These are phyloP conservation scores for Leucophenga montana DNA, from an alignment of 2,888 invertebrate genomes.

Conservation along the genomic window DNA sequence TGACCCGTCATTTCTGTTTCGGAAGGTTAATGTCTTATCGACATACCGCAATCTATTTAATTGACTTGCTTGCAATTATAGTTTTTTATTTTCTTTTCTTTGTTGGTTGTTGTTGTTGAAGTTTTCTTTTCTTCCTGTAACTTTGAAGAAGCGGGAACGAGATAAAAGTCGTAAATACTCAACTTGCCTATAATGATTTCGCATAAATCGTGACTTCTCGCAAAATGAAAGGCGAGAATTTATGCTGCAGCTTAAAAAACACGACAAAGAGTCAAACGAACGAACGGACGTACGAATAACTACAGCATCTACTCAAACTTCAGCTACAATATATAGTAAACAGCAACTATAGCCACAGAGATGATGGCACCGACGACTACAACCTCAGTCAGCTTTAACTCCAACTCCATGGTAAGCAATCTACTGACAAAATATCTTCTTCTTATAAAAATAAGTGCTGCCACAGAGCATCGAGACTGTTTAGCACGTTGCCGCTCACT, in stretches of 20 bases:
- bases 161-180: slow-evolving; percentile 59
- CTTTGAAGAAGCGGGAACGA: not conserved
- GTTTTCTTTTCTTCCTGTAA: slow-evolving; percentile 57
- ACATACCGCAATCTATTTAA: slow-evolving; percentile 65
- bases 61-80: slow-evolving; percentile 65
- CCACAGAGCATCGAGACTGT: slow-evolving; percentile 7
- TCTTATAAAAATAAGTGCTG: slow-evolving; percentile 21
- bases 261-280: slow-evolving; percentile 3
- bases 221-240: slow-evolving; percentile 67
- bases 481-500: slow-evolving; percentile 17
- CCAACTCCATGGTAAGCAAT: slow-evolving; percentile 1
- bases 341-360: not conserved
- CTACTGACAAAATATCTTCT: slow-evolving; percentile 14
- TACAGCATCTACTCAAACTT: slow-evolving; percentile 13
- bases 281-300: not conserved
- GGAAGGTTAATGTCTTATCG: slow-evolving; percentile 64
- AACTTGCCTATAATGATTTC: slow-evolving; percentile 65
- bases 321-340: not conserved
- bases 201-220: slow-evolving; percentile 67
- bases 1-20: too few relatives aligned
- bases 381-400: not conserved
- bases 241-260: slow-evolving; percentile 47
- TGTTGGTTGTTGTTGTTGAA: not conserved
- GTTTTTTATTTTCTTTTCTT: slow-evolving; percentile 1
- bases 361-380: slow-evolving; percentile 8